Evolutionary conservation across 1,140 invertebrate genomes (phyloP), one percentile per base, ranked within the genome.

Genomic region (Lepidurus packardi): DNA sequence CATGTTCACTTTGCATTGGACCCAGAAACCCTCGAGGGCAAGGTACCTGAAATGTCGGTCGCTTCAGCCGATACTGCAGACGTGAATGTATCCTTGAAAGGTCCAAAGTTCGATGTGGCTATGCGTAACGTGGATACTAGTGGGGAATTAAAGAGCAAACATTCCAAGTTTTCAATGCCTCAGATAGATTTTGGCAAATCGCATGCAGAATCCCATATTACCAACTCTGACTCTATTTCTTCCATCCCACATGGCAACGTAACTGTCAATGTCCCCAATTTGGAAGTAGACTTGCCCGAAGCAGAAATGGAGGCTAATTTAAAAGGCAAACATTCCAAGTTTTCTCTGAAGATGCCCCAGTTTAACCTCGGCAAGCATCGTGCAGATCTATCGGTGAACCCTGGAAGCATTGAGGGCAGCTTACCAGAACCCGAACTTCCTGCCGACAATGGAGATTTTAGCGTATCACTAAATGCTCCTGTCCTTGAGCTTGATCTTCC

Each of bases 81-180:
- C 13, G 8, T 16, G 16, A n/a, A 4, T 16, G 8, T 16, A 11
- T 65, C 53, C 21, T 7, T 65, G 16, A 65, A 65, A 13, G 9
- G 16, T 65, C 53, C 53, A 16, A n/a, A 13, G 16, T 13, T 65
- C 13, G 53, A 65, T 16, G 9, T 7, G 45, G 45, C 6, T 11
- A 16, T 16, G 10, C 10, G 45, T 16, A 47, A 47, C 10, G 10
- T 65, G 4, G 53, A 65, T 7, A 21, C 16, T 16, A 65, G 21
- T 65, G 77, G 34, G 34, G 74, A 78, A 78, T 53, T 34, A 10
- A 73, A 78, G 16, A 41, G n/a, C 53, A 78, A 78, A 8, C 21
- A 53, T 9, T 65, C 34, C n/a, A 73, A 78, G 43, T 41, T 78
- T 11, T 34, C 53, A 41, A 78, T 78, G 77, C 77, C 77, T 9